A percentile compares a stretch with the other conserved stretches of the same genome.
These are phyloP conservation scores for Fringilla coelebs DNA, from an alignment of 2,797 vertebrate genomes.

Conservation along the genomic window DNA sequence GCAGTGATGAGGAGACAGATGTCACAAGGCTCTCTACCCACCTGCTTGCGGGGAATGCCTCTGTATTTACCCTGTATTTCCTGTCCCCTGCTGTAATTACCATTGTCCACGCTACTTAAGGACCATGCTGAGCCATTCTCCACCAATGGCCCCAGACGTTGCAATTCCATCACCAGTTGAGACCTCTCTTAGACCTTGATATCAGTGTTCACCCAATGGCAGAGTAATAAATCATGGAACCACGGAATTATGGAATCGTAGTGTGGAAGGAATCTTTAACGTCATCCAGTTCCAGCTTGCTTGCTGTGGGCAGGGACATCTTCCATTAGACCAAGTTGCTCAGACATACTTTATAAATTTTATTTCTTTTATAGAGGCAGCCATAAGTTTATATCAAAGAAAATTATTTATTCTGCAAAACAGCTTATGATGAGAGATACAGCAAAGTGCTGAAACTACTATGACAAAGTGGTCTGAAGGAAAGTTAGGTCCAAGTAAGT, in stretches of 20 bases:
- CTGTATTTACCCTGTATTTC: background rate
- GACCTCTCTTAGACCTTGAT: background rate
- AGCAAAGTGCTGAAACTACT: background rate
- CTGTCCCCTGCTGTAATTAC: background rate
- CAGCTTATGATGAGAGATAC: background rate
- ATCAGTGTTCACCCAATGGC: background rate
- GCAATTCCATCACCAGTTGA: background rate
- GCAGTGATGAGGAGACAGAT: background rate
- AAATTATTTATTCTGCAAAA: background rate
- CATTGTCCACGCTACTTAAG: background rate
- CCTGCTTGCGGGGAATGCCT: fast-evolving
- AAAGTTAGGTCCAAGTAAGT: background rate
- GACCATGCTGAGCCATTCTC: background rate
- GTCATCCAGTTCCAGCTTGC: background rate
- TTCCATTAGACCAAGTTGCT: background rate
- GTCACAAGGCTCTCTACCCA: background rate
- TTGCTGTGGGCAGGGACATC: background rate
- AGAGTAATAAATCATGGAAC: background rate
- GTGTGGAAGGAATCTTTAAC: background rate
- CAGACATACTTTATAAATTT: background rate
- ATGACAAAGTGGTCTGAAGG: background rate
- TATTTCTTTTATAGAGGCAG: background rate
- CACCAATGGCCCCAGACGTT: fast-evolving
- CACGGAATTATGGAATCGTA: background rate
- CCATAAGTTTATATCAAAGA: background rate